These are phyloP conservation scores for Natator depressus DNA, from an alignment of 2,113 vertebrate species.

Conservation along the genomic window DNA sequence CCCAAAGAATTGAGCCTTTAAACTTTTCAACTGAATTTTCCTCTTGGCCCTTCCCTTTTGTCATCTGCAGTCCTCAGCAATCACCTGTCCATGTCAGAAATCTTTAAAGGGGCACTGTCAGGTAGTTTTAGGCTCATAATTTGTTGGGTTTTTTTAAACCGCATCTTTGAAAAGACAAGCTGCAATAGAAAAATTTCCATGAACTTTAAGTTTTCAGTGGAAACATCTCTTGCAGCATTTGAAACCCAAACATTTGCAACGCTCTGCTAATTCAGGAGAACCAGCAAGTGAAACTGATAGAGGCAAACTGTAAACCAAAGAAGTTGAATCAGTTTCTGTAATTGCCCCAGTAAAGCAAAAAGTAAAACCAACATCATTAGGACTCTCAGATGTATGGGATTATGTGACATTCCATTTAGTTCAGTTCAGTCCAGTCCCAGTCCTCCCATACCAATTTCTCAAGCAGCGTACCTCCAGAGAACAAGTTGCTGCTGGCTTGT, in stretches of 20 bases:
- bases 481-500: not conserved
- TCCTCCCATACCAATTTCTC: no score
- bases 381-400: no score
- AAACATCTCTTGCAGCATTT: not conserved
- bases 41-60: not conserved
- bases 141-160: not conserved
- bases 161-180: not conserved
- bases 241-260: not conserved
- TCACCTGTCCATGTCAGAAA: not conserved
- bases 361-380: not conserved
- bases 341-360: not conserved
- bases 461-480: not conserved
- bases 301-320: not conserved
- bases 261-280: not conserved
- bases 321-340: not conserved
- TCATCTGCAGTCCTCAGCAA: not conserved
- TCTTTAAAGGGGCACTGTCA: not conserved
- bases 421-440: no score
- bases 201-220: not conserved
- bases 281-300: not conserved
- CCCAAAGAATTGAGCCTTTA: not conserved
- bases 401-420: no score
- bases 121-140: not conserved
- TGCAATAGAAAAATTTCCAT: not conserved
- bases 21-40: not conserved